Evolutionary conservation across 35 echinoderm and acorn worm genomes (phyloP).

Genomic region (Patiria miniata): DNA sequence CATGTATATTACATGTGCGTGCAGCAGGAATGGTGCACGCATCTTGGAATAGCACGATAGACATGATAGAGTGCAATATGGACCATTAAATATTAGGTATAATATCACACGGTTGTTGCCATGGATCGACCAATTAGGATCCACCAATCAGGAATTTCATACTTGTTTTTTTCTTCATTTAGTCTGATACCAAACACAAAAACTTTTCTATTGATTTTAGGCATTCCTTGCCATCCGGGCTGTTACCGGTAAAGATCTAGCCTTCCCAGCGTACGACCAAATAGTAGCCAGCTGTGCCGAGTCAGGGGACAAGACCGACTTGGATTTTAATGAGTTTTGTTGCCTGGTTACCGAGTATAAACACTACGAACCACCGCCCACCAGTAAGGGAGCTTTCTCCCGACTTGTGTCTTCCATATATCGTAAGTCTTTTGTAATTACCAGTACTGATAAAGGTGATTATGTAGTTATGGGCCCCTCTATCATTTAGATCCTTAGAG

Average conservation of each 20-base stretch:
- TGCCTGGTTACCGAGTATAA: slow-evolving; percentile 92
- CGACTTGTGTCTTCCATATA: slow-evolving; percentile 51
- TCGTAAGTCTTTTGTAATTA: slow-evolving; percentile 53
- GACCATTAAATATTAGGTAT: no score
- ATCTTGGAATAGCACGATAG: no score
- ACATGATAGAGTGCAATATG: no score
- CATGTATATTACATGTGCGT: no score
- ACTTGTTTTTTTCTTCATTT: no score
- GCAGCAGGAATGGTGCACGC: no score
- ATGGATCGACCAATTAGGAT: no score
- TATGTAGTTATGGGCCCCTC: not conserved
- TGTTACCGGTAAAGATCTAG: slow-evolving; percentile 66
- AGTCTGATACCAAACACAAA: no score
- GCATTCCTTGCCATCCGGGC: slow-evolving; percentile 67
- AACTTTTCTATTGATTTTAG: slow-evolving; percentile 56
- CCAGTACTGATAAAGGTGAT: not conserved
- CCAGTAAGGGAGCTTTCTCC: slow-evolving; percentile 34
- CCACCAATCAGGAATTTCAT: no score
- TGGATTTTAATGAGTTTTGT: slow-evolving; percentile 94
- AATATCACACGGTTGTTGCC: no score
- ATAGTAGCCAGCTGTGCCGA: slow-evolving; percentile 62
- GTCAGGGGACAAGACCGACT: slow-evolving; percentile 56
- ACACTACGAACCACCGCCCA: slow-evolving; percentile 68
- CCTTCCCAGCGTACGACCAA: slow-evolving; percentile 77
- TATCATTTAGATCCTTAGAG: not conserved